phyloP scores from a whole-genome alignment of 1,140 invertebrate species.

The Bombus impatiens region DNA sequence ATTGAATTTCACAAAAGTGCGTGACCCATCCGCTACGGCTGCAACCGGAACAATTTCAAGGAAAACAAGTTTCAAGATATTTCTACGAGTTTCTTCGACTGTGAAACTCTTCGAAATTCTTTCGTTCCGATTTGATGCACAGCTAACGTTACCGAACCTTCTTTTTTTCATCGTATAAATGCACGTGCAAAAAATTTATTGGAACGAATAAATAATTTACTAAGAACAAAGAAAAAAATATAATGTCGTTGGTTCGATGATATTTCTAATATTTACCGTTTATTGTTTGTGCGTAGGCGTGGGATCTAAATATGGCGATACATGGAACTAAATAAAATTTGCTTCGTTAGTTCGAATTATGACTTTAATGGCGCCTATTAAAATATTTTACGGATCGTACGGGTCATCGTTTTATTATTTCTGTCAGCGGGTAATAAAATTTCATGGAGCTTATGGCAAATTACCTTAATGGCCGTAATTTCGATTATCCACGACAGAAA shows the following conservation, averaged over 20 bases:
- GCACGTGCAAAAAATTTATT: not conserved
- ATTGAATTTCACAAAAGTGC: conserved; percentile 10
- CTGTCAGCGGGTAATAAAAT: not conserved
- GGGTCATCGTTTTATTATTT: not conserved
- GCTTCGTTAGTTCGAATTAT: not conserved
- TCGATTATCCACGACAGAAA: not conserved
- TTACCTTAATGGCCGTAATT: not conserved
- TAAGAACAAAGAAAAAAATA: not conserved
- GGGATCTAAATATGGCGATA: not conserved
- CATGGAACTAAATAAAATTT: no score
- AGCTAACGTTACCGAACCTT: not conserved
- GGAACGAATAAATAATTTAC: not conserved
- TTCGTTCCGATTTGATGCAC: not conserved
- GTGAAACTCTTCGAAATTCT: not conserved
- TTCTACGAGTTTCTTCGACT: not conserved
- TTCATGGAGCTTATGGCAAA: not conserved
- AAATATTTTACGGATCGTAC: not conserved
- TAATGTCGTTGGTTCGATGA: not conserved
- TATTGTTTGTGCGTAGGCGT: no score
- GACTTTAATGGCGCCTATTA: not conserved
- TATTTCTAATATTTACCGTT: no score
- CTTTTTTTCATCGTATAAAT: not conserved
- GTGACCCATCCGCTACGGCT: not conserved
- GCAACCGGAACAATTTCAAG: not conserved
- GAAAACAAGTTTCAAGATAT: conserved; percentile 9